Percentiles rank a stretch among this genome's conserved stretches.
phyloP scores from a whole-genome alignment of 2,888 invertebrate species.

The Neria commutata region DNA sequence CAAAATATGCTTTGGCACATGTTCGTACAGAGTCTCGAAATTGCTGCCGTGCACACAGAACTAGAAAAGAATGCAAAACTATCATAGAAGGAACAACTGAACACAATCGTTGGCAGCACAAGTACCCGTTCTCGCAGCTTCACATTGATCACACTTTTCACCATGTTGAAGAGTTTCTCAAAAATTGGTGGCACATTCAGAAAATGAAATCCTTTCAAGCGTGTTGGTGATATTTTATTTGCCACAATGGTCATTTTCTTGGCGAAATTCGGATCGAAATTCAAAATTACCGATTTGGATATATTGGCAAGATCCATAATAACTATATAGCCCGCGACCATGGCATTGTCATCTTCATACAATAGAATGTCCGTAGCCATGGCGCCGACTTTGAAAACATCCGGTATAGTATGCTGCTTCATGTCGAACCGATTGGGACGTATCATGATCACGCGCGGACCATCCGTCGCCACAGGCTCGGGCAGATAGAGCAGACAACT shows the following conservation, averaged over 20 bases:
- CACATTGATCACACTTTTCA: constrained; percentile 66
- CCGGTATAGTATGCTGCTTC: constrained; percentile 57
- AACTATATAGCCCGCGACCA: constrained; percentile 62
- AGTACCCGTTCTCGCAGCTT: constrained; percentile 67
- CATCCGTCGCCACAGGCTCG: constrained; percentile 52
- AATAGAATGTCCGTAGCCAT: constrained; percentile 67
- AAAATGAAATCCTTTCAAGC: constrained; percentile 66
- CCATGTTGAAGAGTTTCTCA: constrained; percentile 65
- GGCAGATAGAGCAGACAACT: constrained; percentile 33
- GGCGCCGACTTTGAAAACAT: constrained; percentile 63
- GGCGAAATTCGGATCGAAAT: constrained; percentile 64
- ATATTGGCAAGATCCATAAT: constrained; percentile 65
- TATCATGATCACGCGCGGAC: constrained; percentile 62
- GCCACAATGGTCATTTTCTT: constrained; percentile 64
- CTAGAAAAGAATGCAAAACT: constrained; percentile 53
- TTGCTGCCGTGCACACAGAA: constrained; percentile 65
- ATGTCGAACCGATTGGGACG: constrained; percentile 61
- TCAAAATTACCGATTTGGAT: constrained; percentile 63
- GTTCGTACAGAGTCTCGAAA: constrained; percentile 65
- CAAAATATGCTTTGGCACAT: constrained; percentile 65
- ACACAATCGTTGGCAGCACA: constrained; percentile 34
- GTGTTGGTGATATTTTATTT: constrained; percentile 65
- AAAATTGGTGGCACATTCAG: constrained; percentile 66
- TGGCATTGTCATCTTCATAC: constrained; percentile 66
- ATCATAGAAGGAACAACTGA: constrained; percentile 34